phyloP scores from a whole-genome alignment of 2,888 invertebrate genomes.

The Coleophora deauratella region DNA sequence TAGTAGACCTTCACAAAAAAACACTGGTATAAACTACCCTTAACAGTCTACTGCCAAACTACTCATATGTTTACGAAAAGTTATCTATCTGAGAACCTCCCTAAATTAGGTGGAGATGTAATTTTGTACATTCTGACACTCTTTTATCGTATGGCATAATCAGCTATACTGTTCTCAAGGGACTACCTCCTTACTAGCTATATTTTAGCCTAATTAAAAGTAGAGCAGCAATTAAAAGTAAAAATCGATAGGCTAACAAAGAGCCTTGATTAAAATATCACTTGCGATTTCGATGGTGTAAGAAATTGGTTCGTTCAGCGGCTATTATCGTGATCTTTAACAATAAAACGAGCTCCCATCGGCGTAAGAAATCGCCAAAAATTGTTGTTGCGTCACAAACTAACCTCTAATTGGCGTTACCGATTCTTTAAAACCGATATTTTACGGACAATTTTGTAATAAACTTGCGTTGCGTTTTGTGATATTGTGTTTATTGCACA shows the following conservation, averaged over 20 bases:
- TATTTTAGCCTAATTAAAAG: no score
- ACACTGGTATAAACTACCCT: no score
- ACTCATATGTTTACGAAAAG: no score
- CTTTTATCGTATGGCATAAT: no score
- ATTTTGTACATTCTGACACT: no score
- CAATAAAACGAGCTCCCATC: conserved; percentile 56
- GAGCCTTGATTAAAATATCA: conserved; percentile 34
- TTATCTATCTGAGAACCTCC: no score
- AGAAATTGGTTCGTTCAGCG: conserved; percentile 29
- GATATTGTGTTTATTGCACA: conserved; percentile 3
- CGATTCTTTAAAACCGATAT: conserved; percentile 54
- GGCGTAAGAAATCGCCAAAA: conserved; percentile 56
- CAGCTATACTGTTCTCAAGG: no score
- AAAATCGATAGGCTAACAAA: not conserved
- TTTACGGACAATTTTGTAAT: conserved; percentile 48
- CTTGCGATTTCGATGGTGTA: conserved; percentile 37
- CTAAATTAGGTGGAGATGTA: no score
- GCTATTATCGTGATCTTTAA: conserved; percentile 51
- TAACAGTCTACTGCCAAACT: no score
- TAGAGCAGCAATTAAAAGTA: not conserved
- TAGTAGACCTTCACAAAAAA: no score
- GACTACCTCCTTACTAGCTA: no score
- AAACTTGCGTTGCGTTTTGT: conserved; percentile 10
- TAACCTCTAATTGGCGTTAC: conserved; percentile 52
- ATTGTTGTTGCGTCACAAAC: conserved; percentile 50